phyloP scores from a whole-genome alignment of 2,888 invertebrate species.

The Ochropleura plecta region DNA sequence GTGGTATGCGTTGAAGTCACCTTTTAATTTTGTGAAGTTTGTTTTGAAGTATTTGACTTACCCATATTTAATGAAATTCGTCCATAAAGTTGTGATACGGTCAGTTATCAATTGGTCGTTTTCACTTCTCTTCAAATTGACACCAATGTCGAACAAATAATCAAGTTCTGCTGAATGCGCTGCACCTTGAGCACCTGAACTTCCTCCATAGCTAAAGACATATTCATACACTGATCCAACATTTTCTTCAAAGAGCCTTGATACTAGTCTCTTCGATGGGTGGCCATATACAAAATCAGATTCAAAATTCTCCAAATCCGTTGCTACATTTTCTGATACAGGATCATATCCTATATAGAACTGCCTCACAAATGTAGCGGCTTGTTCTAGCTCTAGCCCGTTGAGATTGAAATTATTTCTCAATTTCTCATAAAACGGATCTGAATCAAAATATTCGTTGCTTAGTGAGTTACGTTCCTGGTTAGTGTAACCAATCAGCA shows the following conservation, averaged over 20 bases:
- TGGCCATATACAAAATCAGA: conserved; percentile 83
- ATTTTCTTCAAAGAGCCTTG: conserved; percentile 77
- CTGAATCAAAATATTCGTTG: conserved; percentile 74
- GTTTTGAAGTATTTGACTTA: conserved; percentile 62
- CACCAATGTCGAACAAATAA: conserved; percentile 77
- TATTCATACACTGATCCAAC: conserved; percentile 82
- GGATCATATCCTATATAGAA: conserved; percentile 85
- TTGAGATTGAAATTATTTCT: conserved; percentile 80
- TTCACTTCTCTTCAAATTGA: conserved; percentile 63
- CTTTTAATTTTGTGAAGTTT: neutral
- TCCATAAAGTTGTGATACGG: conserved; percentile 81
- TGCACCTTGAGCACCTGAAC: conserved; percentile 71
- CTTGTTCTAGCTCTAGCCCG: conserved; percentile 71
- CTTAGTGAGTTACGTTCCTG: conserved; percentile 73
- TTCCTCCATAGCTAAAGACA: conserved; percentile 80
- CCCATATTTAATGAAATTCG: conserved; percentile 87
- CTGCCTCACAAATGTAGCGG: conserved; percentile 76
- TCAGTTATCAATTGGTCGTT: conserved; percentile 76
- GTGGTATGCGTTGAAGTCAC: neutral
- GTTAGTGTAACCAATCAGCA: conserved; percentile 83
- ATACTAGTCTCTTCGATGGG: conserved; percentile 80
- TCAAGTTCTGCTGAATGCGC: conserved; percentile 79
- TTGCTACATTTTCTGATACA: conserved; percentile 71
- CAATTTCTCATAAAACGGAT: conserved; percentile 81
- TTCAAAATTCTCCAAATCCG: conserved; percentile 78